Evolutionary conservation across 23 tunicate genomes (phyloP).

Genomic region (Diplosoma virens): DNA sequence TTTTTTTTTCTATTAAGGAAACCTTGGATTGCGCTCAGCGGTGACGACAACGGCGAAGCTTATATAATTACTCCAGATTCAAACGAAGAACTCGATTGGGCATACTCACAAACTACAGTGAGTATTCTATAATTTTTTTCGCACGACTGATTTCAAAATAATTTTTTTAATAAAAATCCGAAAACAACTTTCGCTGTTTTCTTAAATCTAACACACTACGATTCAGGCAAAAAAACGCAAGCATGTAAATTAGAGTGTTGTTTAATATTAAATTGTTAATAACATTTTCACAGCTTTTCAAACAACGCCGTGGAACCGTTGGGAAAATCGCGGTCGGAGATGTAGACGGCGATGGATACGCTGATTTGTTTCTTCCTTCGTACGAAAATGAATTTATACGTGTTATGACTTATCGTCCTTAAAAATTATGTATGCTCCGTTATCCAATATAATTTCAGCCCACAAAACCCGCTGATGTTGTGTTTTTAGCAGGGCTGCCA

Average conservation of each 20-base stretch:
- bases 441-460: no score
- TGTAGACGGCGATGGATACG: constrained; percentile 64
- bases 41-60: constrained; percentile 93
- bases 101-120: constrained; percentile 37
- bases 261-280: no score
- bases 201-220: no score
- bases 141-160: neutral
- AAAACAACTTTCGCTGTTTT: no score
- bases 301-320: constrained; percentile 57
- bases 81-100: constrained; percentile 56
- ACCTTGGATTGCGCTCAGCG: constrained; percentile 75
- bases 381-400: constrained; percentile 50
- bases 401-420: constrained; percentile 61
- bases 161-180: neutral
- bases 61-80: constrained; percentile 53
- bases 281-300: constrained; percentile 57
- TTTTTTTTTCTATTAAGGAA: constrained; percentile 38
- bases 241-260: no score
- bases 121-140: neutral
- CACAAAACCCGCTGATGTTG: no score
- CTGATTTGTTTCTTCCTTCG: constrained; percentile 63
- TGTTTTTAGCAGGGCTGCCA: no score
- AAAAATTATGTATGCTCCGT: neutral
- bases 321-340: constrained; percentile 76
- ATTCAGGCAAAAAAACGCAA: no score